These are phyloP conservation scores for Hydrozoanthus tunicans DNA, from an alignment of 64 coral and sea anemone species.

Conservation along the genomic window DNA sequence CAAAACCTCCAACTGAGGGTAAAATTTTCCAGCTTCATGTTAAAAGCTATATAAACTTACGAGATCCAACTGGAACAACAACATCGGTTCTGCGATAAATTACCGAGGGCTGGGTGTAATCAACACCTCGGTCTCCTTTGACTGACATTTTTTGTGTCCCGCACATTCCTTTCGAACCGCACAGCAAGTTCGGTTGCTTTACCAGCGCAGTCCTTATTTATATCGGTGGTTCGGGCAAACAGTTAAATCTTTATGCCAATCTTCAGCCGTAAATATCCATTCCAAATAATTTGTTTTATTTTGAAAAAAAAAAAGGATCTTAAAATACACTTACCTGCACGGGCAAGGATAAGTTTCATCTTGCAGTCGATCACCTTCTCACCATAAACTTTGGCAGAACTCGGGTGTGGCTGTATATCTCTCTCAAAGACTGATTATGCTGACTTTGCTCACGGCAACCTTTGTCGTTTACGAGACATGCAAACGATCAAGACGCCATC, in stretches of 20 bases:
- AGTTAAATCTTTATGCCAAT: conserved; percentile 7
- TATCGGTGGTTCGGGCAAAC: conserved; percentile 63
- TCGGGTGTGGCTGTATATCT: conserved; percentile 34
- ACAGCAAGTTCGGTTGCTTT: conserved; percentile 20
- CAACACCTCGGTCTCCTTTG: conserved; percentile 62
- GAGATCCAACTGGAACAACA: conserved; percentile 60
- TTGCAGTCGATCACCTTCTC: conserved; percentile 3
- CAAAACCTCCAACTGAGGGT: background rate
- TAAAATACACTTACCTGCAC: background rate
- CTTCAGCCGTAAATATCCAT: conserved; percentile 14
- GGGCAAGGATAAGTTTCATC: conserved; percentile 39
- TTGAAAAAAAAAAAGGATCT: background rate
- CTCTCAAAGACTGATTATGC: background rate
- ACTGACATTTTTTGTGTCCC: conserved; percentile 17
- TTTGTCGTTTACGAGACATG: conserved; percentile 13
- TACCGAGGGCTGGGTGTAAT: conserved; percentile 20
- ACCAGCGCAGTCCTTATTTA: conserved; percentile 54
- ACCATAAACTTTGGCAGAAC: conserved; percentile 9
- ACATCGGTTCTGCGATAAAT: conserved; percentile 36
- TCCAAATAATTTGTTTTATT: background rate
- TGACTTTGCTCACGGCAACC: background rate
- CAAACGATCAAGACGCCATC: conserved; percentile 33
- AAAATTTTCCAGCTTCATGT: background rate
- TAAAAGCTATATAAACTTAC: conserved; percentile 56
- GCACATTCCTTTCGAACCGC: conserved; percentile 43